Percentiles rank a stretch among this genome's conserved stretches.
Evolutionary conservation across 2,888 invertebrate species (phyloP).

Genomic region (Cataglyphis livida): DNA sequence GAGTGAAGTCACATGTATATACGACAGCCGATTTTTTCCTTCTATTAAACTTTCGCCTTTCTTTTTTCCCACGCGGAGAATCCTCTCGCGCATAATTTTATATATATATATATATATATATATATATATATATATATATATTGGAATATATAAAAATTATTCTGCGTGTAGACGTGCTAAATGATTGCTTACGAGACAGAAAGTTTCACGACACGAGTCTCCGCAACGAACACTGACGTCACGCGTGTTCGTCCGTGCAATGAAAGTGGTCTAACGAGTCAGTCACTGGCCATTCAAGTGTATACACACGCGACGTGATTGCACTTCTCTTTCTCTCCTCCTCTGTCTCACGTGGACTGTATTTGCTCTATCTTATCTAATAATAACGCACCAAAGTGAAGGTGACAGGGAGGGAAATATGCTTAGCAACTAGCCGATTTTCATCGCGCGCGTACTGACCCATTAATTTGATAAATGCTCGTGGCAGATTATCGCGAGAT

Average conservation of each 20-base stretch:
- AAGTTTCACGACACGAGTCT: constrained; percentile 35
- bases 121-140: neutral
- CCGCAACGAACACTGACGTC: constrained; percentile 42
- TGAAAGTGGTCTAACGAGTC: constrained; percentile 78
- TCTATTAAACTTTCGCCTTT: neutral
- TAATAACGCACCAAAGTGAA: constrained; percentile 29
- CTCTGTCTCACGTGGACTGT: neutral
- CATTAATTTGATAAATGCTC: constrained; percentile 18
- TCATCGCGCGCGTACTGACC: neutral
- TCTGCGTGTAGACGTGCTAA: neutral
- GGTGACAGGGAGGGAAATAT: neutral
- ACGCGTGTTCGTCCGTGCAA: constrained; percentile 57
- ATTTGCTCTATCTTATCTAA: neutral
- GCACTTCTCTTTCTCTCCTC: neutral
- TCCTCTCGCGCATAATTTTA: neutral
- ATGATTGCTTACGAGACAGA: constrained; percentile 5
- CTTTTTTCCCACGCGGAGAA: constrained; percentile 1
- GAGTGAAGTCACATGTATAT: constrained; percentile 29
- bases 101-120: neutral
- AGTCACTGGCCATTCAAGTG: constrained; percentile 68
- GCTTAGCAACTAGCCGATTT: neutral
- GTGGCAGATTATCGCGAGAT: constrained; percentile 28
- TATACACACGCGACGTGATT: constrained; percentile 16
- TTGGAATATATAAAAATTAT: constrained; percentile 15
- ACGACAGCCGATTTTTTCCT: neutral